These are phyloP conservation scores for Xiphophorus hellerii DNA, from an alignment of 2,113 vertebrate genomes.

Conservation along the genomic window DNA sequence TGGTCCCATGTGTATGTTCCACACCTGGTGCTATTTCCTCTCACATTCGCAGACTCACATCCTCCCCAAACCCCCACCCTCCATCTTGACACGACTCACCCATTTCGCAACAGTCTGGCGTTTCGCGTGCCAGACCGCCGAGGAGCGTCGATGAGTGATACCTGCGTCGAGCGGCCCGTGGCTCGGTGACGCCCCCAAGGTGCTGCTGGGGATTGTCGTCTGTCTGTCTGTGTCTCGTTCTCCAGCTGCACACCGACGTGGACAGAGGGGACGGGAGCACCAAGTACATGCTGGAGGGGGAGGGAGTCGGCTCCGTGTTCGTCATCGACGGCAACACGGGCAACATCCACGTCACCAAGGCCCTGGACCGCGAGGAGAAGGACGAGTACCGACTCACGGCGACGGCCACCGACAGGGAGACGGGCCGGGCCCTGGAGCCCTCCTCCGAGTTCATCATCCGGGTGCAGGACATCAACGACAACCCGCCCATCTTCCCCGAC, in stretches of 20 bases:
- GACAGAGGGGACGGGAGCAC: constrained; percentile 87
- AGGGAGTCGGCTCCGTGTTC: constrained; percentile 91
- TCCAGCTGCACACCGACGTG: constrained; percentile 89
- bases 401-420: constrained; percentile 85
- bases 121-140: constrained; percentile 27
- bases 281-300: constrained; percentile 87
- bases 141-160: constrained; percentile 35
- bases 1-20: constrained; percentile 58
- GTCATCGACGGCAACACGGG: constrained; percentile 90
- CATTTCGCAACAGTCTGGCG: constrained; percentile 41
- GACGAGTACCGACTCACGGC: constrained; percentile 88
- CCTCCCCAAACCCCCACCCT: constrained; percentile 17
- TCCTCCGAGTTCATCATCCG: constrained; percentile 91
- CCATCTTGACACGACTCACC: constrained; percentile 40
- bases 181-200: constrained; percentile 24
- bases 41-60: constrained; percentile 41
- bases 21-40: constrained; percentile 73
- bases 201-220: not conserved
- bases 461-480: constrained; percentile 93
- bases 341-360: constrained; percentile 92
- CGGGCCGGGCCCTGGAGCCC: constrained; percentile 86
- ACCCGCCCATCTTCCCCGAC: constrained; percentile 85
- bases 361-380: constrained; percentile 90
- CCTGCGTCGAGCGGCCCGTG: constrained; percentile 20
- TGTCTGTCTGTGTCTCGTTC: constrained; percentile 25